Conservation (phyloP, 2,113 vertebrate genomes). For the Nothoprocta perdicaria region DNA sequence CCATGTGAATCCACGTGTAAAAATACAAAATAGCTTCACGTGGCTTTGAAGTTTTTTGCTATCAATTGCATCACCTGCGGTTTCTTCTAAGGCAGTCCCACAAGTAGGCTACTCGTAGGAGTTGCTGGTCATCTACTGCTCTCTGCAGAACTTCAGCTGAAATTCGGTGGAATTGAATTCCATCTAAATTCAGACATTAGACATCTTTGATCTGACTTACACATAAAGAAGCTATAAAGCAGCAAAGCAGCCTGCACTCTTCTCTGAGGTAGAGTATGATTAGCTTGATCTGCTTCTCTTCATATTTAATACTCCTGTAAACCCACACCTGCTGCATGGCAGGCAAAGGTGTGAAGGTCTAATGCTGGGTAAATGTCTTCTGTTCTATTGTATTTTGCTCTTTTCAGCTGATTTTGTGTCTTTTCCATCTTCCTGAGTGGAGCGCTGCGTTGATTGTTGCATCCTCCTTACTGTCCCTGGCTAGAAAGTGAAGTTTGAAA, state of each 20-base stretch:
- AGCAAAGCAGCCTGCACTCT: background rate
- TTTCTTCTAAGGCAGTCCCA: conserved; percentile 8
- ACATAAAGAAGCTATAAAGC: background rate
- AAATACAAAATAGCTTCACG: background rate
- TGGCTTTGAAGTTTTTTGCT: background rate
- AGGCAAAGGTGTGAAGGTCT: background rate
- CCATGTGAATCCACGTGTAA: too few relatives aligned
- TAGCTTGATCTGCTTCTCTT: background rate
- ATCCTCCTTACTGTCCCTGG: background rate
- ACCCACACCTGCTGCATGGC: background rate
- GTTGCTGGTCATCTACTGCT: background rate
- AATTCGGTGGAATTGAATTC: background rate
- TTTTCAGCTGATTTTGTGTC: background rate
- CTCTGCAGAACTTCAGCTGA: background rate
- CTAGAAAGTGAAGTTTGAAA: conserved; percentile 5
- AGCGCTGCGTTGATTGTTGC: background rate
- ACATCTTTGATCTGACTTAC: conserved; percentile 16
- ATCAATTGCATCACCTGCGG: background rate
- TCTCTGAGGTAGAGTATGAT: background rate
- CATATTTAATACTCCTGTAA: background rate
- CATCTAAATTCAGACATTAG: too few relatives aligned
- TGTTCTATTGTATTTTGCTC: too few relatives aligned
- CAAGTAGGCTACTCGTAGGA: background rate
- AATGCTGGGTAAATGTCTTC: background rate
- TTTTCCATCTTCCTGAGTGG: background rate